Evolutionary conservation across 2,113 vertebrate species (phyloP).

Genomic region (Apteryx mantelli): DNA sequence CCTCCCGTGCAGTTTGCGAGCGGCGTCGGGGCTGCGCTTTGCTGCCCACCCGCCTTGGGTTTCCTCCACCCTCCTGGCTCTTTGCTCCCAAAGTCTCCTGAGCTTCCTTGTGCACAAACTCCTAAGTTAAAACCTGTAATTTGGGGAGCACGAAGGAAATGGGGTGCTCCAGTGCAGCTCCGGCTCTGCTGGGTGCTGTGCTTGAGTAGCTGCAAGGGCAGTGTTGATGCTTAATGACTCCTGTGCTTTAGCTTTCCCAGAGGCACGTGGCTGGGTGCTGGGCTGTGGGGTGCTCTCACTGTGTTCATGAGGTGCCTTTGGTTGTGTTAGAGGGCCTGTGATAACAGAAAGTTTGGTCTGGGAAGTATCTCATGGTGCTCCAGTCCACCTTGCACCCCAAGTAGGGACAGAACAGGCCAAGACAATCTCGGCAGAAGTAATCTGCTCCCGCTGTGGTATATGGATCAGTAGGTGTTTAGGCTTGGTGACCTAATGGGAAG

Average conservation of each 20-base stretch:
- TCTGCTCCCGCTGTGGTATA: fast-evolving
- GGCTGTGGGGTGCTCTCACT: too few relatives aligned
- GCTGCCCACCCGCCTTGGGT: not conserved
- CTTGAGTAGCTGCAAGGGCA: fast-evolving
- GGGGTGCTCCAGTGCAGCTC: not conserved
- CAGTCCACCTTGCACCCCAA: not conserved
- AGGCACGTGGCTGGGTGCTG: not conserved
- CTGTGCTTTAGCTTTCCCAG: fast-evolving
- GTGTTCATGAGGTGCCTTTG: too few relatives aligned
- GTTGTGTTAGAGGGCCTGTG: too few relatives aligned
- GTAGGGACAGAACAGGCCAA: fast-evolving
- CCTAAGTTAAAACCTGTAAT: not conserved
- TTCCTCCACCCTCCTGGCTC: not conserved
- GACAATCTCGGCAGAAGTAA: fast-evolving
- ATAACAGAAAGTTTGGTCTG: too few relatives aligned
- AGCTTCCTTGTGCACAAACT: not conserved
- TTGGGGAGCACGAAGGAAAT: not conserved
- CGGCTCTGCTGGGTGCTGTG: fast-evolving
- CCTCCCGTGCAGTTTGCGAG: too few relatives aligned
- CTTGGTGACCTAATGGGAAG: not conserved
- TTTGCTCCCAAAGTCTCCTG: not conserved
- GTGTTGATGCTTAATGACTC: fast-evolving
- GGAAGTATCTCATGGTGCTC: fast-evolving
- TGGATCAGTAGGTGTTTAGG: fast-evolving
- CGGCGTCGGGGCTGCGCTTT: not conserved